phyloP scores from a whole-genome alignment of 2,113 vertebrate genomes.

The Ciconia maguari region DNA sequence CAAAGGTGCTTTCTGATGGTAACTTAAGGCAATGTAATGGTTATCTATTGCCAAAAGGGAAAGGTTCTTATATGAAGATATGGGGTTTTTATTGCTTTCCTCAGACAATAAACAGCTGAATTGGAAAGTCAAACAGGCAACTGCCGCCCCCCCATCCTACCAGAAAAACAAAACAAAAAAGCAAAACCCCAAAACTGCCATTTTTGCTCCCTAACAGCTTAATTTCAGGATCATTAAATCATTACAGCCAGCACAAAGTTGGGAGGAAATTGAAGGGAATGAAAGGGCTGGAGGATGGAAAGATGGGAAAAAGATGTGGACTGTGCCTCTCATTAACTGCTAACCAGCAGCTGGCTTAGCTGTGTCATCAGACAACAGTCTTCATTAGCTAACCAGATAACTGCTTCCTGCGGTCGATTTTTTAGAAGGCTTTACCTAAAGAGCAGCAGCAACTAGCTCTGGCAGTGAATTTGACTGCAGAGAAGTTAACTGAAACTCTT shows the following conservation, averaged over 20 bases:
- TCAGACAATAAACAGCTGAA: not conserved
- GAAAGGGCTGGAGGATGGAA: not conserved
- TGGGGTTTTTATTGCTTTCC: not conserved
- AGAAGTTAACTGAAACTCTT: not conserved
- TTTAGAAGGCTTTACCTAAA: not conserved
- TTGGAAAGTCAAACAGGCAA: not conserved
- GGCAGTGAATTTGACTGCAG: not conserved
- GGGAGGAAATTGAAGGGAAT: not conserved
- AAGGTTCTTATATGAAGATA: not conserved
- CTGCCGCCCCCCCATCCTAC: too few relatives aligned
- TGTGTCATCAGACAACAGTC: not conserved
- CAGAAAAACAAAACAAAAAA: not conserved
- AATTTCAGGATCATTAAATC: not conserved
- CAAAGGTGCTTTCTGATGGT: not conserved
- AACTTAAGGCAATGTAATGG: not conserved
- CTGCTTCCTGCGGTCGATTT: fast-evolving
- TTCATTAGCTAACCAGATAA: not conserved
- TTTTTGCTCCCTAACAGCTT: not conserved
- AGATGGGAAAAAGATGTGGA: not conserved
- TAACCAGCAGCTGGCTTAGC: not conserved
- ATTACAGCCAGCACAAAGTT: not conserved
- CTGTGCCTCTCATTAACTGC: not conserved
- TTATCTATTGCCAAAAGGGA: not conserved
- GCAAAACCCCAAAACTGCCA: not conserved
- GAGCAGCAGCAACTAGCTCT: not conserved